Evolutionary conservation across 1,140 invertebrate genomes (phyloP), one percentile per base, ranked within the genome.

Genomic region (Drosophila orosa): DNA sequence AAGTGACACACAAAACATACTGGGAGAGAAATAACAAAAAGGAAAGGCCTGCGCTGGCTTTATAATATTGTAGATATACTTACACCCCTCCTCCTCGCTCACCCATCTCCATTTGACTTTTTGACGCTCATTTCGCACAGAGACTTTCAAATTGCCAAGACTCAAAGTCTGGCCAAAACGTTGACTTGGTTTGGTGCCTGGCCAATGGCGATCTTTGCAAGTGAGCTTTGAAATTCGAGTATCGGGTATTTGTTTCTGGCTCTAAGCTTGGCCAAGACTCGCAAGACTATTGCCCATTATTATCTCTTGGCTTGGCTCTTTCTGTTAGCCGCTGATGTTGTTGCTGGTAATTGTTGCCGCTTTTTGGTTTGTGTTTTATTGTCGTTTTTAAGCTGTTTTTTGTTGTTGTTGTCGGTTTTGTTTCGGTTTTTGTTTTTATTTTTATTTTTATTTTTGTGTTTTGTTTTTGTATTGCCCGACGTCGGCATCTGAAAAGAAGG

Each of bases 291-390:
- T 84, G 77, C 76, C 81, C 82, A 87, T 89, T 89, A 86, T 86
- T 86, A 76, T 82, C 73, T 68, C 25, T 58, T 58, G 73, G 74
- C 45, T 45, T 45, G 47, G 47, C 47, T 52, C 47, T 76, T 73
- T 44, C 68, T 55, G 69, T 50, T 69, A 40, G 69, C 54, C 74
- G 50, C 44, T 62, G 67, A 68, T 74, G 78, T 65, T 81, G 80
- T 69, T 87, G 61, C 55, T 80, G 75, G 83, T 89, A 86, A 86
- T 86, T 83, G 82, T 89, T 87, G 82, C 65, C 82, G 81, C 77
- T 84, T 85, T 84, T 76, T 44, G 66, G 65, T 25, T 68, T 42
- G 62, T 42, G 45, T 48, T 66, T 66, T 68, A 63, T 68, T 60
- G 50, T 73, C 63, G 55, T 27, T 81, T 80, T 80, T 58, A 35